These are phyloP conservation scores for Orycteropus afer DNA, from an alignment of 2,113 vertebrate species.

Conservation along the genomic window DNA sequence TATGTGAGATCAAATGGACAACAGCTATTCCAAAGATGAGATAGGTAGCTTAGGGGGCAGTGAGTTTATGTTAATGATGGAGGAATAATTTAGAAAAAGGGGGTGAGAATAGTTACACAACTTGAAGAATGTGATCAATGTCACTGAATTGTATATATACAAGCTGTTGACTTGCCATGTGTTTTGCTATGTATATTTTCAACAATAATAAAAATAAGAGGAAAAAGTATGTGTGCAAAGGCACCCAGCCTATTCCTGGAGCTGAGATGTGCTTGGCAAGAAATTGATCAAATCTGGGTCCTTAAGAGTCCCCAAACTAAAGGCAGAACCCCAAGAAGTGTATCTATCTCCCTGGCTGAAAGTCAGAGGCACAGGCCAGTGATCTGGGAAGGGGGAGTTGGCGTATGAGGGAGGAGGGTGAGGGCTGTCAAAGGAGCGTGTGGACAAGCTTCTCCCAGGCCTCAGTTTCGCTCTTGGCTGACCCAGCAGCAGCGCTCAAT, in stretches of 20 bases:
- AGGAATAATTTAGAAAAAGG: background rate
- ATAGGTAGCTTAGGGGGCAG: background rate
- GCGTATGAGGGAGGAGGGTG: background rate
- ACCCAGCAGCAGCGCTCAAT: background rate
- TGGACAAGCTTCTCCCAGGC: rapidly evolving
- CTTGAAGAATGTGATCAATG: background rate
- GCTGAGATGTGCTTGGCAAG: background rate
- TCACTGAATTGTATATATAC: background rate
- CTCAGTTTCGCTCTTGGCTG: background rate
- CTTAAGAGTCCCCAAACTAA: background rate
- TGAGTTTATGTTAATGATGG: background rate
- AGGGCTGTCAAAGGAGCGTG: background rate
- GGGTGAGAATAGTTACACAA: background rate
- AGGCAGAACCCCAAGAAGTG: background rate
- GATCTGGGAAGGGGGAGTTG: background rate
- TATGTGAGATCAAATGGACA: background rate
- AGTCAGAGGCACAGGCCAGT: background rate
- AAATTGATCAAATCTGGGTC: background rate
- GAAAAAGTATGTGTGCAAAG: background rate
- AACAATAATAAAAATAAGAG: background rate
- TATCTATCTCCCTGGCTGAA: background rate
- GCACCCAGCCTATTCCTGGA: background rate
- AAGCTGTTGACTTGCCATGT: background rate
- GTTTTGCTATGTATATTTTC: background rate
- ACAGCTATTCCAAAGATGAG: background rate